Percentiles rank a stretch among this genome's conserved stretches.
Evolutionary conservation across 2,797 vertebrate genomes (phyloP).

Genomic region (Pseudopleuronectes americanus): DNA sequence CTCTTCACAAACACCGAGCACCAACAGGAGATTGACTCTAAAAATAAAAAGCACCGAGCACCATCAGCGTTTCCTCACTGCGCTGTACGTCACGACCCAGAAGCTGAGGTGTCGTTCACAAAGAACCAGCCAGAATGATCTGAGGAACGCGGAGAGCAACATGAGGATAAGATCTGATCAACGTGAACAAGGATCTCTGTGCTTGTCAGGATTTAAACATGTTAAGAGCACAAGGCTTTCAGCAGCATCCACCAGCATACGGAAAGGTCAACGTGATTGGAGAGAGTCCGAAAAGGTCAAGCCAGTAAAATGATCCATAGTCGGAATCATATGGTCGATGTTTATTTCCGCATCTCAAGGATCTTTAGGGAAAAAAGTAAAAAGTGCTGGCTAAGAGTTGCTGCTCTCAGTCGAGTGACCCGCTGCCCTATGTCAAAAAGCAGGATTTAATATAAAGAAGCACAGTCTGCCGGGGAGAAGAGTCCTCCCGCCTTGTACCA

Average conservation of each 20-base stretch:
- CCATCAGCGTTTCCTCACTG: conserved; percentile 75
- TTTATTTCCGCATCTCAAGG: conserved; percentile 38
- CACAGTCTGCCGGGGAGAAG: conserved; percentile 32
- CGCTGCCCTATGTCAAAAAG: conserved; percentile 32
- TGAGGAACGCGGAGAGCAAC: conserved; percentile 16
- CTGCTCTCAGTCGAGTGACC: conserved; percentile 36
- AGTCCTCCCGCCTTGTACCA: conserved; percentile 44
- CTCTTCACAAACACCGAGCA: conserved; percentile 71
- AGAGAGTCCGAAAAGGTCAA: conserved; percentile 73
- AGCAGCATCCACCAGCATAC: conserved; percentile 54
- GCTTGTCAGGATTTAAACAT: conserved; percentile 43
- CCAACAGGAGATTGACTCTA: conserved; percentile 77
- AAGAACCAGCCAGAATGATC: conserved; percentile 52
- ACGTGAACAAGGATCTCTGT: conserved; percentile 23
- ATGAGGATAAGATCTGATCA: conserved; percentile 22
- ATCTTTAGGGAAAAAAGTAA: conserved; percentile 23
- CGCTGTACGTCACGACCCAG: conserved; percentile 62
- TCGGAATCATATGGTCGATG: conserved; percentile 53
- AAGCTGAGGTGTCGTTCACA: conserved; percentile 32
- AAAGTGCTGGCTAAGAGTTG: conserved; percentile 28
- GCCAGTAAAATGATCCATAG: conserved; percentile 60
- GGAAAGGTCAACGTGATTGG: conserved; percentile 72
- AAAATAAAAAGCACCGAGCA: conserved; percentile 79
- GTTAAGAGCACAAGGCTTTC: conserved; percentile 42
- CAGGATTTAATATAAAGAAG: conserved; percentile 48